These are phyloP conservation scores for Anaspis maculata DNA, from an alignment of 2,888 invertebrate genomes.

Conservation along the genomic window DNA sequence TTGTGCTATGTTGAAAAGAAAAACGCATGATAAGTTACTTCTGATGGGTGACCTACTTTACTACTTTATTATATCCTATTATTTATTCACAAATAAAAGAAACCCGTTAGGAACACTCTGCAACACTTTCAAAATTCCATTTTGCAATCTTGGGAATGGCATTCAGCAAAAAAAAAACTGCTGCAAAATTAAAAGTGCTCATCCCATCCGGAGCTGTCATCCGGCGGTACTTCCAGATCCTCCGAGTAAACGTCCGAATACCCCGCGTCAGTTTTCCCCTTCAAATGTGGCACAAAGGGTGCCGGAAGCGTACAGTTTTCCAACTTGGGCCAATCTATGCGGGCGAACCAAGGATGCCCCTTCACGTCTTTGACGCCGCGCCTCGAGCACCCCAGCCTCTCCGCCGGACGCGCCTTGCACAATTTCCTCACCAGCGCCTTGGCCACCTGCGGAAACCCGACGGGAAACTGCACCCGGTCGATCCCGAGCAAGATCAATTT, in stretches of 20 bases:
- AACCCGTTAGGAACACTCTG: too few species aligned
- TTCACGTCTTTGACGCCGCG: conserved; percentile 78
- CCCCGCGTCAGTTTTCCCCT: conserved; percentile 58
- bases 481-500: conserved; percentile 77
- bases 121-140: too few species aligned
- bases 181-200: conserved; percentile 65
- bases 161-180: not conserved
- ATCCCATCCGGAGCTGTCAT: conserved; percentile 88
- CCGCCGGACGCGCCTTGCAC: conserved; percentile 48
- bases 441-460: conserved; percentile 66
- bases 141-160: too few species aligned
- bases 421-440: conserved; percentile 74
- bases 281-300: conserved; percentile 61
- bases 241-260: conserved; percentile 73
- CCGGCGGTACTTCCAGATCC: conserved; percentile 70
- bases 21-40: too few species aligned
- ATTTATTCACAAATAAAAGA: too few species aligned
- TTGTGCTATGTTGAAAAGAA: too few species aligned
- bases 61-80: too few species aligned
- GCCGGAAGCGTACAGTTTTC: conserved; percentile 59
- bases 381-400: conserved; percentile 73
- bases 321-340: conserved; percentile 83
- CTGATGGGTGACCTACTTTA: too few species aligned
- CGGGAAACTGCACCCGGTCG: conserved; percentile 59
- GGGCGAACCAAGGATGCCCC: conserved; percentile 83